Evolutionary conservation across 2,797 vertebrate genomes (phyloP), one percentile per base, ranked within the genome.

Genomic region (Enteromius treurensis): DNA sequence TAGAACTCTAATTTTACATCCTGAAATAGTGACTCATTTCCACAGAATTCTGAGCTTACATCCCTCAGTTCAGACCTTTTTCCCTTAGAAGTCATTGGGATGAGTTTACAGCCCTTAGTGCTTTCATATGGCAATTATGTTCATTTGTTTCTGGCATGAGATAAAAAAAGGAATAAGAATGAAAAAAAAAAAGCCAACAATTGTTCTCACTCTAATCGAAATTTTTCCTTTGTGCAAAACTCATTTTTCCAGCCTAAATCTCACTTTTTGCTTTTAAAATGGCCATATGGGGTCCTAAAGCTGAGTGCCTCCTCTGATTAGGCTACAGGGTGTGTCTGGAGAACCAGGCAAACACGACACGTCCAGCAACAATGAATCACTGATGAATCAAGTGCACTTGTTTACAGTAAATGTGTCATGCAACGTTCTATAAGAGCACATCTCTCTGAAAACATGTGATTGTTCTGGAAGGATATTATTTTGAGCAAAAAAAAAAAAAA

Each of bases 321-420:
- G 29, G 1, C 34, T 9, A 32, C 32, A 82, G 60, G 80, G 71
- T 42, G 80, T 55, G 71, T 67, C 32, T 82, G 47, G 32, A 65
- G 62, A 76, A 68, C 21, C 79, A 74, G 80, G 4, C 49, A 40
- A 76, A 67, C 55, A 23, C 3, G 8, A 71, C n/a, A 65, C 58
- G 37, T 81, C 42, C 21, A 64, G 68, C 29, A 64, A 75, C 60
- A 68, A 82, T 77, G 62, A 82, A 82, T 76, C 80, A 82, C 71
- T 21, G 60, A 73, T 74, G 58, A 75, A 82, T 82, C 62, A 67
- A 67, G 55, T 37, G 42, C 26, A 73, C 69, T 73, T 47, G 68
- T 80, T 80, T 60, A 80, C 68, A 10, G 60, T 74, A 51, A 49
- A 49, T 51, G 71, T n/a, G n/a, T 58, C 80, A 82, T 32, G 6